Evolutionary conservation across 2,113 vertebrate species (phyloP).

Genomic region (Ardeotis arabs): DNA sequence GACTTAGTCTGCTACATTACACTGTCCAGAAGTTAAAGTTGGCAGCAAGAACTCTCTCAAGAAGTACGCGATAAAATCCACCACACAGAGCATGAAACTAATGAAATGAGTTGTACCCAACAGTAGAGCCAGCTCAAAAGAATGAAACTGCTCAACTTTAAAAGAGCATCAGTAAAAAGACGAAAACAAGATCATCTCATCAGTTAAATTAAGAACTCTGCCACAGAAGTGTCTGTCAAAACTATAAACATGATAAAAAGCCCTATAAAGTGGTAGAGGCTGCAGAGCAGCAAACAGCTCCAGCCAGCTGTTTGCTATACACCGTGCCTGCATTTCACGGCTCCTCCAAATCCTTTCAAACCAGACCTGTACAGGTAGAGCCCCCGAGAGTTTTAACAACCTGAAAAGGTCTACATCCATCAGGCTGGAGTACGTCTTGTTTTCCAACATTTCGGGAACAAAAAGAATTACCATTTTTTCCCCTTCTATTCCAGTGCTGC

Average conservation of each 20-base stretch:
- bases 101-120: not conserved
- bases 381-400: not conserved
- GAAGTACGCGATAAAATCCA: not conserved
- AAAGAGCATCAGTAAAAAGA: not conserved
- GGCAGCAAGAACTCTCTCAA: not conserved
- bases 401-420: not conserved
- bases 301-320: not conserved
- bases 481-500: not conserved
- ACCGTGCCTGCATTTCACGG: not conserved
- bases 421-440: not conserved
- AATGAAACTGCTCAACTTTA: not conserved
- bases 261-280: not conserved
- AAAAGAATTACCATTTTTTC: not conserved
- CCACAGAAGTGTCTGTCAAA: constrained; percentile 30
- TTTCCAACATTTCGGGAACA: not conserved
- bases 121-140: not conserved
- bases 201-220: constrained; percentile 32
- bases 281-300: not conserved
- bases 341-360: not conserved
- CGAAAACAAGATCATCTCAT: not conserved
- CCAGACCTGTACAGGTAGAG: not conserved
- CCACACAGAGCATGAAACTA: not conserved
- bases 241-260: constrained; percentile 22
- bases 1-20: not conserved
- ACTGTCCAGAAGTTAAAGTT: not conserved